Base-by-base conservation (phyloP, 2,888 invertebrate genomes). In the Drosophila pegasa region DNA sequence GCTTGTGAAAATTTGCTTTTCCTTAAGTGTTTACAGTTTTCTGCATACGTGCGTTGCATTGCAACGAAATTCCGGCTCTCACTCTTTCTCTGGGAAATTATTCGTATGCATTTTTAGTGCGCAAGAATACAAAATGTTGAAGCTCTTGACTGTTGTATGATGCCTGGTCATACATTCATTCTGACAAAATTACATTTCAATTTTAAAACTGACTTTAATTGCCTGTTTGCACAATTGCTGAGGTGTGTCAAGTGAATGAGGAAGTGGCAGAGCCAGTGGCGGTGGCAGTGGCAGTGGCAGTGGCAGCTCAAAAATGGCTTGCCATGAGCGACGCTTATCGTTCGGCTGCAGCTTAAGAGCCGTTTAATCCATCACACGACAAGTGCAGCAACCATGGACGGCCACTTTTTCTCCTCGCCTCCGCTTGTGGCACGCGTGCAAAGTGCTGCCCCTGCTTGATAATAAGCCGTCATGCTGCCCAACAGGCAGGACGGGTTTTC, bases 281-380 rank as follows among this genome's bases (percentile, higher is more conserved):
- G 55, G 52, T 38, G 45, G 16, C 66, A 58, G 55, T 60, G 63
- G 54, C 40, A 60, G 40, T 41, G 41, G n/a, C 55, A 52, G 51
- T 65, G 59, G 54, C 65, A 66, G 56, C 62, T 61, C 59, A 68
- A 60, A 71, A 66, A 72, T 71, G 56, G 57, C 56, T 67, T 68
- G 82, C 63, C 79, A 69, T 65, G 63, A 74, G 65, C 65, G 56
- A 35, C 67, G 71, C 76, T 88, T 82, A 82, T 88, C 82, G 71
- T 75, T 86, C 56, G 69, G 67, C 57, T 83, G 80, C 83, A 86
- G 88, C 78, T 78, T 78, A 75, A 82, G 61, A 67, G 70, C 73
- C 73, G 71, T 70, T 86, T 83, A 83, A 85, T 85, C 71, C 88
- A 83, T 86, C 84, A 86, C 78, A 79, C 65, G 71, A 78, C 70